Evolutionary conservation across 2,113 vertebrate genomes (phyloP), one percentile per base, ranked within the genome.

Genomic region (Gadus macrocephalus): DNA sequence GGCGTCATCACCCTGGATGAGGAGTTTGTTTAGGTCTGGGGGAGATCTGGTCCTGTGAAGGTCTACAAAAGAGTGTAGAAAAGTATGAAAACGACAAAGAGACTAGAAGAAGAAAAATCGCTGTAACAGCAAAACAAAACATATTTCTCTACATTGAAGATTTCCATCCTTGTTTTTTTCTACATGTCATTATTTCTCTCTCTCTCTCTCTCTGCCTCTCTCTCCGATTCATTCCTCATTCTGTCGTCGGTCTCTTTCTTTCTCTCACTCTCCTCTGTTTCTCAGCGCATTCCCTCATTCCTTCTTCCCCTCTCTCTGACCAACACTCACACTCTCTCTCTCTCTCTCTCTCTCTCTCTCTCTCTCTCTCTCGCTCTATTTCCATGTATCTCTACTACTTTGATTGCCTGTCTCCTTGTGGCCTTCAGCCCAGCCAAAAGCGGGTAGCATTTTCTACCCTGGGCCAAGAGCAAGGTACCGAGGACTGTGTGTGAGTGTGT

Each of bases 391-490:
- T 74, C 77, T 79, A 77, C 65, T 72, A 69, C 76, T 78, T 70
- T 77, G 70, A 82, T 75, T 76, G 81, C 78, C 78, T 80, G 82
- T 88, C 86, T 89, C 78, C 80, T 74, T 58, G n/a, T 89, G 89
- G 89, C 89, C 69, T 31, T 17, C 42, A 83, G 89, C 90, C 90
- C 87, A 78, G 83, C 89, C 85, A 82, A 84, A 77, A 79, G 85
- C 82, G 87, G 81, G 83, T 80, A 89, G 82, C 90, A 89, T 91
- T 91, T 90, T 82, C 79, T 66, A 73, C 72, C 71, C 72, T 60
- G 83, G 85, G 82, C 83, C 83, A 38, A 53, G 71, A n/a, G 58
- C 15, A 22, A 62, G 31, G 42, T 31, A 19, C 6, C 4, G 63
- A 62, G 6, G 31, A 35, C 31, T 35, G 31, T 35, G 31, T 35